Evolutionary conservation across 2,888 invertebrate genomes (phyloP).

Genomic region (Cyclophora albipunctata): DNA sequence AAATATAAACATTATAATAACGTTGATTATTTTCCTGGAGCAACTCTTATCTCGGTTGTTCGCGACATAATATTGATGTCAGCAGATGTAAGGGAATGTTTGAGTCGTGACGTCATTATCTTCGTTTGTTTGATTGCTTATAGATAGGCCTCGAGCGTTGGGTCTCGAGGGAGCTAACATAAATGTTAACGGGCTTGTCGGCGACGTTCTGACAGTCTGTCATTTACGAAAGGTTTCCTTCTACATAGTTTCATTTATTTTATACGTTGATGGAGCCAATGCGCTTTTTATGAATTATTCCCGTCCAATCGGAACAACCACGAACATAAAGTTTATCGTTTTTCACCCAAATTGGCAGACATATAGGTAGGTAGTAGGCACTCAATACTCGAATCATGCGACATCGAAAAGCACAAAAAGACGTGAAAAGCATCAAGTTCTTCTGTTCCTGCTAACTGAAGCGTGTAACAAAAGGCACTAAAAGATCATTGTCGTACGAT

Average conservation of each 20-base stretch:
- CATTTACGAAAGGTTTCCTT: constrained; percentile 20
- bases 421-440: too few species aligned
- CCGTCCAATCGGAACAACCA: too few species aligned
- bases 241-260: constrained; percentile 10
- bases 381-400: too few species aligned
- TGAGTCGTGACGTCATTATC: constrained; percentile 44
- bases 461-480: too few species aligned
- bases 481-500: too few species aligned
- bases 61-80: constrained; percentile 36
- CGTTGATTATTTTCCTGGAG: constrained; percentile 30
- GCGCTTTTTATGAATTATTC: constrained; percentile 2
- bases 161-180: constrained; percentile 46
- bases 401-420: too few species aligned
- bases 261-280: background rate
- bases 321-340: too few species aligned
- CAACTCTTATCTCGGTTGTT: constrained; percentile 28
- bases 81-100: constrained; percentile 37
- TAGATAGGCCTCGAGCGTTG: constrained; percentile 44
- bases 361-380: too few species aligned
- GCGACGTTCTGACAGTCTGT: constrained; percentile 21
- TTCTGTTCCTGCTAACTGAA: too few species aligned
- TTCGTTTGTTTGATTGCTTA: constrained; percentile 53
- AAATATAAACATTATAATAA: constrained; percentile 29
- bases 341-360: too few species aligned
- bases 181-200: constrained; percentile 43